Evolutionary conservation across 2,797 vertebrate genomes (phyloP), one percentile per base, ranked within the genome.

Genomic region (Ctenosaura bakeri): DNA sequence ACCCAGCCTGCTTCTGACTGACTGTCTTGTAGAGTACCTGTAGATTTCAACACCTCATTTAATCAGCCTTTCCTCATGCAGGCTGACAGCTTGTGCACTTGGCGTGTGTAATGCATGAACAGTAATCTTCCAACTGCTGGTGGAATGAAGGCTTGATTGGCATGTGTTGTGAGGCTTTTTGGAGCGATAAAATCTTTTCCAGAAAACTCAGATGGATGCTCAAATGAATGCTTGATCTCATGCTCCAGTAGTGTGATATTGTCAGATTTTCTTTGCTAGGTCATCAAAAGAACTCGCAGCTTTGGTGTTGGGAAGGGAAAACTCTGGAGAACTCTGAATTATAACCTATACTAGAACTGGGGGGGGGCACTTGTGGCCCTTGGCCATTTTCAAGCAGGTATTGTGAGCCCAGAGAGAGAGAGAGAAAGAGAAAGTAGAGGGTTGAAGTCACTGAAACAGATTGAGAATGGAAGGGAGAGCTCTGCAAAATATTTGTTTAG

Each of bases 31-130:
- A 91, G 42, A 42, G 90, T 82, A 90, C 92, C 92, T 89, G 89
- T 91, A 95, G 92, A 92, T 91, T 91, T 92, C 89, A 0, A 52
- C 86, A 82, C 81, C 89, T 90, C 89, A 82, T 94, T 94, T 93
- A 82, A 92, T 95, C 93, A 9, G 52, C 54, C 22, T 89, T 69
- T 90, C 9, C 0, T 77, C 35, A 54, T 90, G 62, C 91, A 6
- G 77, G 38, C 1, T 54, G 5, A 85, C 2, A 38, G 6, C 64
- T 71, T 59, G 50, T 24, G 42, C 38, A 74, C 88, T 0, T 22
- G 9, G 0, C 16, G 52, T 84, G 66, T 91, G 38, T 46, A 84
- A 69, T 85, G 64, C 29, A 50, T 69, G 88, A 35, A 0, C 91
- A 76, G 38, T 88, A 35, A 38, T 88, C 54, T 88, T 71, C 90